Base-by-base conservation (phyloP, 2,113 vertebrate species). In the Rhipidura dahli region DNA sequence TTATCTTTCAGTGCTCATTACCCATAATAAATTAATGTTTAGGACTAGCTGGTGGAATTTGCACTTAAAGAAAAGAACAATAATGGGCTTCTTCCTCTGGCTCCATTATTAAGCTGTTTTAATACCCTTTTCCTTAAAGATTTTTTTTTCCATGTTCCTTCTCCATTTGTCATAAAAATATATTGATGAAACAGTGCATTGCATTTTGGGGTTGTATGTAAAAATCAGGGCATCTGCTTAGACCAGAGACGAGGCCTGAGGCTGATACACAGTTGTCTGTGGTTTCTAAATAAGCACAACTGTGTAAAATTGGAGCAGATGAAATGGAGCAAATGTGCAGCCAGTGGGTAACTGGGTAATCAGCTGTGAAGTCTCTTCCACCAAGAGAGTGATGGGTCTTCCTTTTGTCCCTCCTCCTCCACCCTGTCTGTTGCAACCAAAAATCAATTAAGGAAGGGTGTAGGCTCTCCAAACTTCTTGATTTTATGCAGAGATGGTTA, bases 1-100 rank as follows among this genome's bases (percentile, higher is more conserved):
- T 94, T 85, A 83, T 97, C 92, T 93, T 93, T 72, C 27, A 31
- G 82, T 92, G 92, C 93, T 96, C 72, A 86, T 95, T 97, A 97
- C 51, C 77, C 69, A 3, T 75, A 93, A 97, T 93, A 94, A 97
- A 94, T 92, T 85, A 91, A 70, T 59, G 60, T 49, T 96, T 95
- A 94, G 72, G 72, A 72, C 56, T 92, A 60, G 57, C 73, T 92
- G 64, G 39, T 83, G 85, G 56, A 95, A 92, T 94, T 72, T 91
- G 56, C 68, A 83, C 89, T 93, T 89, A 82, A 85, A 91, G 65
- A 80, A 81, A 87, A 61, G 78, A 94, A 92, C 90, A 88, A 78
- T 90, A 49, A 91, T 68, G 53, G 94, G 44, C 26, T 60, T 26
- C 42, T 88, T 94, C 13, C 42, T 87, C 47, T 93, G 54, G 44